A percentile compares a stretch with the other conserved stretches of the same genome.
phyloP scores from a whole-genome alignment of 2,888 invertebrate species.

The Calephelis perditalis region DNA sequence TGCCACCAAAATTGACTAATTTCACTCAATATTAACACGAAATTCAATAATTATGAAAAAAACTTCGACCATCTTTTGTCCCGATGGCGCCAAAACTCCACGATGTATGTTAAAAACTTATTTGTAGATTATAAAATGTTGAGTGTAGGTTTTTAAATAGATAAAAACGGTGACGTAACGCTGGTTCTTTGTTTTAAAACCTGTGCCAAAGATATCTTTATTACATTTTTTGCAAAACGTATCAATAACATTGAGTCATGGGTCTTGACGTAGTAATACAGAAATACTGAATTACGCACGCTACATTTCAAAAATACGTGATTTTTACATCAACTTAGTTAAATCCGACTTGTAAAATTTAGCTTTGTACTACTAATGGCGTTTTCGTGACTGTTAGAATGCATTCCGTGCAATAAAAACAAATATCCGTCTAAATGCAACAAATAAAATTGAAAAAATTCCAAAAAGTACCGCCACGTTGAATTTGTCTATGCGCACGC shows the following conservation, averaged over 20 bases:
- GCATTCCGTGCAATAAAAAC: slow-evolving; percentile 69
- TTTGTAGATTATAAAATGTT: too few species aligned
- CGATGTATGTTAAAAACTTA: too few species aligned
- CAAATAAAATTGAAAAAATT: slow-evolving; percentile 61
- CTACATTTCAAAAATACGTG: slow-evolving; percentile 18
- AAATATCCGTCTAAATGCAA: slow-evolving; percentile 60
- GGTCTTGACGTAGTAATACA: not conserved
- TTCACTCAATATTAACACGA: too few species aligned
- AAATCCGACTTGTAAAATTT: slow-evolving; percentile 24
- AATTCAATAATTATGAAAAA: too few species aligned
- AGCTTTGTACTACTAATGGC: slow-evolving; percentile 48
- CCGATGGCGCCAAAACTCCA: too few species aligned
- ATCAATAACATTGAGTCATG: not conserved
- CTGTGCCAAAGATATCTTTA: too few species aligned
- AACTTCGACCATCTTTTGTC: too few species aligned
- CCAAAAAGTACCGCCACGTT: slow-evolving; percentile 48
- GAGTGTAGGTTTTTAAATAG: too few species aligned
- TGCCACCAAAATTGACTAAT: too few species aligned
- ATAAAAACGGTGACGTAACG: too few species aligned
- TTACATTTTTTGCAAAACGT: not conserved
- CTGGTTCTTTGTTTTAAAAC: too few species aligned
- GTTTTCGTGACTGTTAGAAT: slow-evolving; percentile 64
- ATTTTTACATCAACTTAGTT: slow-evolving; percentile 15
- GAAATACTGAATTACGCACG: slow-evolving; percentile 2
- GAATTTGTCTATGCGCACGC: slow-evolving; percentile 51